Evolutionary conservation across 2,888 invertebrate species (phyloP), one percentile per base, ranked within the genome.

Genomic region (Ormyrus labotus): DNA sequence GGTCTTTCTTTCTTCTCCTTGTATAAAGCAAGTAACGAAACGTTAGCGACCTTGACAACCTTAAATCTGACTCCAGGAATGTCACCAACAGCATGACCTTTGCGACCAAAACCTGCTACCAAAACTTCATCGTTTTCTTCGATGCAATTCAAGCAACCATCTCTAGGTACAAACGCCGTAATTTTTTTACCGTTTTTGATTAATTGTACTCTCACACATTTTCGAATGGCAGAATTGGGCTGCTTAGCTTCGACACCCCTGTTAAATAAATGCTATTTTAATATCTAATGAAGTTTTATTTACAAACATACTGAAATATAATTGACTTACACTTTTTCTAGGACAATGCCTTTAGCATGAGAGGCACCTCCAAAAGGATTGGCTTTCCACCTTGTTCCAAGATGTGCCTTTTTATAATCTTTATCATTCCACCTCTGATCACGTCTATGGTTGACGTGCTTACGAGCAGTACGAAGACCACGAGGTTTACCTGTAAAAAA

Each of bases 121-220:
- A 99, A 93, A 83, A 99, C 99, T 94, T 99, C 99, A 88, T 99
- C 99, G 92, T 99, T 99, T 93, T 99, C 99, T 94, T 99, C 99
- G 92, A 99, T 99, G 92, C 97, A 99, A 93, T 99, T 99, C 83
- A 99, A 94, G 92, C 99, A 99, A 95, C 99, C 99, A 90, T 99
- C 99, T 85, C 98, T 95, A 81, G 99, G 99, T 84, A 99, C 99
- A 93, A 99, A 99, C 1, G 99, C 99, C 72, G 99, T 99, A 91
- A 99, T 99, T 92, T 99, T 99, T 92, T 99, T 99, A 87, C 99
- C 99, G 91, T 99, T 99, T 92, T 99, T 99, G 91, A 99, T 99
- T 76, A 99, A 93, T 92, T 99, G 99, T 63, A 99, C 99, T 90
- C 99, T 94, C 78, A 99, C 99, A 90, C 99, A 99, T 93, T 99